Percentiles rank a stretch among this genome's conserved stretches.
Evolutionary conservation across 2,113 vertebrate genomes (phyloP).

Genomic region (Urocolius indicus): DNA sequence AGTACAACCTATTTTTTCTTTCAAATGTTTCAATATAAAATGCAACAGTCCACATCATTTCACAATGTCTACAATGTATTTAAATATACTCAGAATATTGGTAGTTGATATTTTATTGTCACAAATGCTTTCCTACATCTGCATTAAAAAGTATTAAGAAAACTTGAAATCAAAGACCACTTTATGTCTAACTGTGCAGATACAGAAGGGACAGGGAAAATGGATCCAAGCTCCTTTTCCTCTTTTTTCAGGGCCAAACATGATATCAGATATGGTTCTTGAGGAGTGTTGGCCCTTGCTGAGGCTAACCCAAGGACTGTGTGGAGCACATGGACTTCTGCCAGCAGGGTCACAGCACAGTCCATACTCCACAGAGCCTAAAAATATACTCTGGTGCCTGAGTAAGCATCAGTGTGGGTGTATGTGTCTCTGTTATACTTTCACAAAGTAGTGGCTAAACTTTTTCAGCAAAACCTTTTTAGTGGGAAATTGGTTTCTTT

Average conservation of each 20-base stretch:
- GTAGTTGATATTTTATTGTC: neutral
- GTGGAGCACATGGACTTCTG: fast-evolving
- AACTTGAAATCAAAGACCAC: neutral
- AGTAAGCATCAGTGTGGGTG: fast-evolving
- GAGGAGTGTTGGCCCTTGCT: neutral
- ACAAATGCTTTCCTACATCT: neutral
- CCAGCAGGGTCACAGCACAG: neutral
- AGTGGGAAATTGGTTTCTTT: neutral
- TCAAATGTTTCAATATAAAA: neutral
- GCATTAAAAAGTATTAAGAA: neutral
- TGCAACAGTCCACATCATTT: neutral
- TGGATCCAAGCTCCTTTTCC: neutral
- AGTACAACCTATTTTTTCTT: neutral
- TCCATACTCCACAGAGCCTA: neutral
- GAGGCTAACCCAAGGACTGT: neutral
- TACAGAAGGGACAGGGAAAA: neutral
- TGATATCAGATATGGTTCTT: fast-evolving
- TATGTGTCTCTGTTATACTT: fast-evolving
- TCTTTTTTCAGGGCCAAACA: neutral
- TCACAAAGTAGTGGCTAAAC: neutral
- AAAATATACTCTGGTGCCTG: neutral
- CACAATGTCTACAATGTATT: neutral
- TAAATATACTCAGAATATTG: neutral
- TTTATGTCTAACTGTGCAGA: neutral
- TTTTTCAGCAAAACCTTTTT: neutral